Conservation (phyloP, 2,888 invertebrate genomes). For the Microctonus aethiopoides region DNA sequence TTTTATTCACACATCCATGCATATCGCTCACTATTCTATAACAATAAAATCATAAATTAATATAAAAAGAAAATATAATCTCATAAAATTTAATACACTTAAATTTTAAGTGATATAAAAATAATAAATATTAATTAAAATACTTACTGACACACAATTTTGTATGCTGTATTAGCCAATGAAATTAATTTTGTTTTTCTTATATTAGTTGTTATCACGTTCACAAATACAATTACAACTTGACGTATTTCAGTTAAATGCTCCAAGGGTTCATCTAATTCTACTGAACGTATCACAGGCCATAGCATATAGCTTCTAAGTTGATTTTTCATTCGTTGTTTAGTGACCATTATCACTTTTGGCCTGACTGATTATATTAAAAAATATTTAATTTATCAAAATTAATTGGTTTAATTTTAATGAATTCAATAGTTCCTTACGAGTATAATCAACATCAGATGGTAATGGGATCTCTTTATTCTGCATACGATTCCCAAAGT, state of each 20-base stretch:
- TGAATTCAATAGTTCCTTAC: constrained; percentile 43
- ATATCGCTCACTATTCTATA: constrained; percentile 68
- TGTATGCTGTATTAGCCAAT: constrained; percentile 70
- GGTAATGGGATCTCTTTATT: neutral
- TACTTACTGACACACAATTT: constrained; percentile 66
- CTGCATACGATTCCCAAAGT: neutral
- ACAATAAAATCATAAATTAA: no score
- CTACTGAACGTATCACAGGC: constrained; percentile 73
- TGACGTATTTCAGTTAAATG: constrained; percentile 80
- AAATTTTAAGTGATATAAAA: no score
- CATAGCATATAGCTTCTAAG: constrained; percentile 72
- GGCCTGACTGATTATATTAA: constrained; percentile 65
- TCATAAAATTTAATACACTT: no score
- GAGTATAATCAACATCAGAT: constrained; percentile 49
- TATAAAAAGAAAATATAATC: no score
- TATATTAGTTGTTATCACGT: constrained; percentile 69
- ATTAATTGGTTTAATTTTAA: neutral
- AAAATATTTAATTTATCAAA: neutral
- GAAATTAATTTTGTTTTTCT: constrained; percentile 67
- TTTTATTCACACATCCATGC: constrained; percentile 76
- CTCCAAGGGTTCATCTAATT: constrained; percentile 76
- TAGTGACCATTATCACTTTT: constrained; percentile 66
- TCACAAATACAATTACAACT: constrained; percentile 77
- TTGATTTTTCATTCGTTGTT: constrained; percentile 64
- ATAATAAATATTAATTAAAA: neutral